Evolutionary conservation across 37 sponge, comb jelly and placozoan genomes (phyloP).

Genomic region (Theonella swinhoei): DNA sequence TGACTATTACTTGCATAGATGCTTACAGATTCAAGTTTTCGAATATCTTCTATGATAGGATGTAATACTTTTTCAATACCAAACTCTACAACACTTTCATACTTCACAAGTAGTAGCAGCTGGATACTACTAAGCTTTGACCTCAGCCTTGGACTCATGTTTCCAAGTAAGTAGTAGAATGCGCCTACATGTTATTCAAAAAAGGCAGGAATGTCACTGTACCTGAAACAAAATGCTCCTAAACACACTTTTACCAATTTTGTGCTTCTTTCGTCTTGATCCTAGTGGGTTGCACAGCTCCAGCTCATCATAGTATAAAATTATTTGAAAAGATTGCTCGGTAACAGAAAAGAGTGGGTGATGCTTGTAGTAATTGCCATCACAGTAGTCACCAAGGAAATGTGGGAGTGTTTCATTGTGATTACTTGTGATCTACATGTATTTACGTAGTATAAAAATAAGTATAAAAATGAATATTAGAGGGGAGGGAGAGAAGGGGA

Average conservation of each 20-base stretch:
- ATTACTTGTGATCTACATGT: no score
- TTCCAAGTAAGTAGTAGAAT: constrained; percentile 49
- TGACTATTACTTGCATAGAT: no score
- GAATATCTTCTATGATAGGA: constrained; percentile 32
- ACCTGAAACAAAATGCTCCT: background rate
- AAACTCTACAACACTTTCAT: background rate
- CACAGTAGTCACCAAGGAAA: no score
- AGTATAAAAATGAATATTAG: no score
- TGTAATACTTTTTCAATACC: constrained; percentile 25
- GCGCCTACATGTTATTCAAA: constrained; percentile 9
- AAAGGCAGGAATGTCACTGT: background rate
- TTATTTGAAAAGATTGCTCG: no score
- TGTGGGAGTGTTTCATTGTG: no score
- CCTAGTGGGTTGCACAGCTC: constrained; percentile 45
- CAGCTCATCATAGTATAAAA: constrained; percentile 38
- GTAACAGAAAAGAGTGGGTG: no score
- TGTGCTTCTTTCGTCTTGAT: constrained; percentile 29
- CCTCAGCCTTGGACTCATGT: constrained; percentile 20
- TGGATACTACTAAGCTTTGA: constrained; percentile 20
- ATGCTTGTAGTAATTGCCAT: no score
- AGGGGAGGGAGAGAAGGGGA: no score
- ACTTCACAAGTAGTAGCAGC: constrained; percentile 10
- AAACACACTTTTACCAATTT: constrained; percentile 39
- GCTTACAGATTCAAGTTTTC: constrained; percentile 26
- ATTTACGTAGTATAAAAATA: no score